A percentile compares a stretch with the other conserved stretches of the same genome.
Conservation (phyloP, 2,888 invertebrate species). For the Miltochrista miniata region DNA sequence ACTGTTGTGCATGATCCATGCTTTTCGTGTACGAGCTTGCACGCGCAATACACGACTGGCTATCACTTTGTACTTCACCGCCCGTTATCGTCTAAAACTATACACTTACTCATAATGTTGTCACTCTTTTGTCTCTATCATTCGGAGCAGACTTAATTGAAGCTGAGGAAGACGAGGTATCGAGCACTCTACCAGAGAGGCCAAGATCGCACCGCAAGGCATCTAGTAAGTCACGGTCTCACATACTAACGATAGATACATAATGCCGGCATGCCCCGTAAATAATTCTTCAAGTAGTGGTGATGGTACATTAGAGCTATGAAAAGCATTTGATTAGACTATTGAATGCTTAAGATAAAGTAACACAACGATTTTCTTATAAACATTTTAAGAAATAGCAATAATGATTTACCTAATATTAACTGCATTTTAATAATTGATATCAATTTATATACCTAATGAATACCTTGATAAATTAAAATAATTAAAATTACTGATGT, state of each 20-base stretch:
- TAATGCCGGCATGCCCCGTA: slow-evolving; percentile 37
- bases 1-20: slow-evolving; percentile 60
- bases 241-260: slow-evolving; percentile 25
- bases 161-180: slow-evolving; percentile 82
- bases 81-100: slow-evolving; percentile 39
- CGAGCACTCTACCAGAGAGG: slow-evolving; percentile 74
- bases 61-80: slow-evolving; percentile 35
- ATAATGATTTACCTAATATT: slow-evolving; percentile 14
- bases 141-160: slow-evolving; percentile 82
- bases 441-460: background rate
- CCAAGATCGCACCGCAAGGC: slow-evolving; percentile 79
- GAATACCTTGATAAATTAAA: background rate
- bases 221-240: slow-evolving; percentile 79
- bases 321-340: background rate
- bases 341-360: slow-evolving; percentile 10
- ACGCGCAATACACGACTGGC: slow-evolving; percentile 42
- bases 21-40: slow-evolving; percentile 51
- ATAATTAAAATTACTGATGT: background rate
- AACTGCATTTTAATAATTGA: slow-evolving; percentile 9
- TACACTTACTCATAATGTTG: slow-evolving; percentile 49
- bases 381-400: slow-evolving; percentile 7
- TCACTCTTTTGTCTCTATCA: slow-evolving; percentile 39
- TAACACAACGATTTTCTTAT: slow-evolving; percentile 7
- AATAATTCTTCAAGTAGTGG: slow-evolving; percentile 30
- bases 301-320: slow-evolving; percentile 26